Evolutionary conservation across 2,888 invertebrate species (phyloP), one percentile per base, ranked within the genome.

Genomic region (Hymenopus coronatus): DNA sequence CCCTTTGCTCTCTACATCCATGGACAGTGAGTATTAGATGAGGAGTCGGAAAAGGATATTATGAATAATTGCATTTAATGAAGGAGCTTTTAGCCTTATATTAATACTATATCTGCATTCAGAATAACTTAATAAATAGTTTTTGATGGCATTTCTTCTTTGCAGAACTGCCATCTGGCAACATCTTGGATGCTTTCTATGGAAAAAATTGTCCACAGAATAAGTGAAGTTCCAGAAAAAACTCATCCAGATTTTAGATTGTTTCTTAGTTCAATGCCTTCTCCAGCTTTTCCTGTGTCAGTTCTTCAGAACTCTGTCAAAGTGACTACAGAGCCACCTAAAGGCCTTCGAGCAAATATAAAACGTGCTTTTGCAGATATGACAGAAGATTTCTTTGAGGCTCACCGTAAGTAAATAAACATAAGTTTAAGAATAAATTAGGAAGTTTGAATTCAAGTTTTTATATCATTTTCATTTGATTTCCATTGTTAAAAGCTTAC

Each of bases 261-360:
- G 0, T 98, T 95, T 93, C 94, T 98, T 87, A 98, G 98, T 90
- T 98, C 98, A 2, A 98, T 98, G 97, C 98, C 98, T 0, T 97
- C 97, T 0, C 94, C 95, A 46, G 94, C 95, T 91, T 99, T 99
- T 93, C 98, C 98, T 0, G 97, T 98, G 0, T 97, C 98, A 2
- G 97, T 99, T 15, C 94, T 99, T 3, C 98, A 98, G 93, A 98
- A 98, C 93, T 97, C 98, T 1, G 97, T 98, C 0, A 98, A 98
- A 94, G 97, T 98, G 88, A 98, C 98, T 0, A 98, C 98, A 92
- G 98, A 99, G 92, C 98, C 98, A 0, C 98, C 98, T 0, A 98
- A 97, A 93, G 98, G 98, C 1, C 94, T 98, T 3, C 96, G 97
- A 91, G 97, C 98, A 12, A 98, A 98, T 92, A 95, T 99, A 0